Evolutionary conservation across 2,888 invertebrate species (phyloP).

Genomic region (Dicyrtomina minuta): DNA sequence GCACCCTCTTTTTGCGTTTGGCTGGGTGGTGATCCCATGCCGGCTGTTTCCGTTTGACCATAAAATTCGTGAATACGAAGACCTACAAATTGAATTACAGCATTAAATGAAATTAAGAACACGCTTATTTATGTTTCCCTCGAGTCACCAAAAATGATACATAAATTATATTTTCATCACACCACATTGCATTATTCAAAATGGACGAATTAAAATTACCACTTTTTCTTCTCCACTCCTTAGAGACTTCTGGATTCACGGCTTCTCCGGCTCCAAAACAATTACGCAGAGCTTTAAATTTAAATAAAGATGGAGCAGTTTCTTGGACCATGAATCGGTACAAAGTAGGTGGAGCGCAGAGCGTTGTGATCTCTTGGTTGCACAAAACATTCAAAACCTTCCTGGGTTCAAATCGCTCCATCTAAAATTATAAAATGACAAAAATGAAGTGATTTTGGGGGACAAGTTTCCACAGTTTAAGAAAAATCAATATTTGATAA

Average conservation of each 20-base stretch:
- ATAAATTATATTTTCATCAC: too few species aligned
- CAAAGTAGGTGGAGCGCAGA: constrained; percentile 58
- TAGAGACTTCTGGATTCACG: constrained; percentile 57
- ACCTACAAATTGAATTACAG: too few species aligned
- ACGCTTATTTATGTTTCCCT: too few species aligned
- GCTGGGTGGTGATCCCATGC: constrained; percentile 56
- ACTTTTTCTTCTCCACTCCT: constrained; percentile 47
- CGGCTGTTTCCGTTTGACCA: constrained; percentile 59
- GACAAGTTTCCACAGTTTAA: too few species aligned
- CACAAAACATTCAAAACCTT: constrained; percentile 55
- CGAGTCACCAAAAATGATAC: too few species aligned
- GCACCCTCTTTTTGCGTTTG: constrained; percentile 55
- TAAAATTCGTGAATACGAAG: constrained; percentile 56
- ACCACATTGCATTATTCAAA: too few species aligned
- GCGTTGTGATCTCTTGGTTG: constrained; percentile 56
- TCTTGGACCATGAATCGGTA: constrained; percentile 56
- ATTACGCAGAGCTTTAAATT: constrained; percentile 54
- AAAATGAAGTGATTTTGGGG: too few species aligned
- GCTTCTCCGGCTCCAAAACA: constrained; percentile 59
- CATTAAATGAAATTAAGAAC: too few species aligned
- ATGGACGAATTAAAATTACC: too few species aligned
- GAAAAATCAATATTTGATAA: too few species aligned
- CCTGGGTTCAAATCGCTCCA: constrained; percentile 56
- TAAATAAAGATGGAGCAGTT: constrained; percentile 53
- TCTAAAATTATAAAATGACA: too few species aligned